Conservation (phyloP, 2,113 vertebrate species). For the Eonycteris spelaea region DNA sequence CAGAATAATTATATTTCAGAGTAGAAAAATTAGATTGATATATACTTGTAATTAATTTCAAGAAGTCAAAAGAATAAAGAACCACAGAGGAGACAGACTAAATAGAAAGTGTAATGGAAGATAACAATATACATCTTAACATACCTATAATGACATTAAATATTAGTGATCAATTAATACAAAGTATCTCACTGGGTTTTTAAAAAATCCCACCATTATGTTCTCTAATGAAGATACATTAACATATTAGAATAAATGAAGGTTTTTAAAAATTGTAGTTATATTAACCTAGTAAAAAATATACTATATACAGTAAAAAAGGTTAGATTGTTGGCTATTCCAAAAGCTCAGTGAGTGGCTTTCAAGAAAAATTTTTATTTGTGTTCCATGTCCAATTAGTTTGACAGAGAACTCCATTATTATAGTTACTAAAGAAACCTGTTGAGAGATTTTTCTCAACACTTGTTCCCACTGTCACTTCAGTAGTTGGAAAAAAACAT, state of each 20-base stretch:
- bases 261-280: neutral
- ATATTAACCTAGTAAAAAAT: neutral
- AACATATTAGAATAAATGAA: neutral
- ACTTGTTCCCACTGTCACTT: neutral
- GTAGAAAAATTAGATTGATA: neutral
- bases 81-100: neutral
- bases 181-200: neutral
- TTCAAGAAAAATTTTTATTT: neutral
- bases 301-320: neutral
- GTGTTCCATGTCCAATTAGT: neutral
- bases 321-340: neutral
- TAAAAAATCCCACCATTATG: neutral
- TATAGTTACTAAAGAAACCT: neutral
- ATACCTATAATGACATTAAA: neutral
- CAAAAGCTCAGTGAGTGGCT: neutral
- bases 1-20: neutral
- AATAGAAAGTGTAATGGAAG: neutral
- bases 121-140: neutral
- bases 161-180: neutral
- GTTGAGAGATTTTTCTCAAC: neutral
- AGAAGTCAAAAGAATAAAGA: neutral
- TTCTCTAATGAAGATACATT: neutral
- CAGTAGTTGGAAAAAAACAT: neutral
- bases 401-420: neutral
- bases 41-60: neutral